phyloP scores from a whole-genome alignment of 2,797 vertebrate genomes.

The Lutjanus campechanus region DNA sequence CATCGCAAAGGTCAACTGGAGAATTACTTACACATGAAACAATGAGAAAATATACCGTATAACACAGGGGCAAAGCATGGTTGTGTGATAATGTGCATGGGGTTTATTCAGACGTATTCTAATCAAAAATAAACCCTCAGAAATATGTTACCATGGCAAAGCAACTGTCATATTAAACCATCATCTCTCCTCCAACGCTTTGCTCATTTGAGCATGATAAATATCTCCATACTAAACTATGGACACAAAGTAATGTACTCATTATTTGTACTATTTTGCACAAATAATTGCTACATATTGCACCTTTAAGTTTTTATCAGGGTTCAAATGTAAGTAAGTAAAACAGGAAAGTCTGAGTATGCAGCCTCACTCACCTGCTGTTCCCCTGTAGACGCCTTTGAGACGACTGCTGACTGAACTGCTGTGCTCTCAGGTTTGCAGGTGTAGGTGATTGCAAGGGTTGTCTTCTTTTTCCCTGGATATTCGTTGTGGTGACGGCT shows the following conservation, averaged over 20 bases:
- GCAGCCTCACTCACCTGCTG: neutral
- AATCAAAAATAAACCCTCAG: neutral
- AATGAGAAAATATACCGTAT: neutral
- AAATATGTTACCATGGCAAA: neutral
- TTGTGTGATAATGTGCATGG: neutral
- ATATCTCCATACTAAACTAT: neutral
- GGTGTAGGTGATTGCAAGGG: neutral
- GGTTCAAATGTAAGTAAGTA: neutral
- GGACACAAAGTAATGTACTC: neutral
- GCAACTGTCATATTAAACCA: neutral
- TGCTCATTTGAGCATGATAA: neutral
- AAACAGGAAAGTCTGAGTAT: neutral
- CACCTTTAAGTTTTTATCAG: neutral
- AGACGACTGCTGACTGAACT: constrained; percentile 3
- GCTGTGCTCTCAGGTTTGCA: neutral
- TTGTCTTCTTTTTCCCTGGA: neutral
- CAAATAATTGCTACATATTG: too few species aligned
- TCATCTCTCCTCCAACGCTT: neutral
- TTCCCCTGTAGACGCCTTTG: neutral
- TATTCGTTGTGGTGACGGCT: neutral
- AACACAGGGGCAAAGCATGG: neutral
- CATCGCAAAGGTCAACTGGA: constrained; percentile 26
- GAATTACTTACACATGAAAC: constrained; percentile 6
- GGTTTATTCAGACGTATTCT: neutral
- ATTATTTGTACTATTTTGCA: too few species aligned